Conservation (phyloP, 1,140 invertebrate genomes). For the Zaprionus kolodkinae region DNA sequence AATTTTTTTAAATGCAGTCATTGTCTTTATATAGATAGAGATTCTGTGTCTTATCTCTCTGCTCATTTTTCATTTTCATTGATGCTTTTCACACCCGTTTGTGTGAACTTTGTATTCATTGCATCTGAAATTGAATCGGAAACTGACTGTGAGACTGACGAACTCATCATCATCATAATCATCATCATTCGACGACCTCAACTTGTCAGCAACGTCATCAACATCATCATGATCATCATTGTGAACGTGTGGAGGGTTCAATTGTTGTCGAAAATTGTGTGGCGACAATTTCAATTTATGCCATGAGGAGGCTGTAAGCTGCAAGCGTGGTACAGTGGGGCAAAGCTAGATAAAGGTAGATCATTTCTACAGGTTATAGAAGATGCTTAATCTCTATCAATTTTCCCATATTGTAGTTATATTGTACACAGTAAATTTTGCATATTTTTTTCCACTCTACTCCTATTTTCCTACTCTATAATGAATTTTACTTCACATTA, state of each 20-base stretch:
- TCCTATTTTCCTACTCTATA: no score
- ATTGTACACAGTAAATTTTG: no score
- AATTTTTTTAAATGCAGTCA: conserved; percentile 27
- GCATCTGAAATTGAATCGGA: conserved; percentile 5
- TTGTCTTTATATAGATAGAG: background rate
- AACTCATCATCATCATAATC: conserved; percentile 1
- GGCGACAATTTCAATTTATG: conserved; percentile 22
- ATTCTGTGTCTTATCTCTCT: conserved; percentile 5
- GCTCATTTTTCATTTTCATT: conserved; percentile 7
- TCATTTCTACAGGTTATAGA: no score
- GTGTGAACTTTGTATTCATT: conserved; percentile 6
- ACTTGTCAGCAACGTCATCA: conserved; percentile 1
- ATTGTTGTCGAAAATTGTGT: conserved; percentile 8
- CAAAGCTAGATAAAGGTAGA: background rate
- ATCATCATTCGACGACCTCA: background rate
- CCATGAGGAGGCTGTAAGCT: conserved; percentile 10
- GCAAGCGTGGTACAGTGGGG: background rate
- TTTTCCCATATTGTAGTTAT: no score
- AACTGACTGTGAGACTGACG: background rate
- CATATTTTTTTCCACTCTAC: no score
- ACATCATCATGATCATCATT: background rate
- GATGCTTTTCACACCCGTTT: conserved; percentile 1
- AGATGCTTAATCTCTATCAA: no score
- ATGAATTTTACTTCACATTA: no score
- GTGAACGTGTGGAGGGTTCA: background rate